phyloP scores from a whole-genome alignment of 2,797 vertebrate genomes.

The Macropus fuliginosus region DNA sequence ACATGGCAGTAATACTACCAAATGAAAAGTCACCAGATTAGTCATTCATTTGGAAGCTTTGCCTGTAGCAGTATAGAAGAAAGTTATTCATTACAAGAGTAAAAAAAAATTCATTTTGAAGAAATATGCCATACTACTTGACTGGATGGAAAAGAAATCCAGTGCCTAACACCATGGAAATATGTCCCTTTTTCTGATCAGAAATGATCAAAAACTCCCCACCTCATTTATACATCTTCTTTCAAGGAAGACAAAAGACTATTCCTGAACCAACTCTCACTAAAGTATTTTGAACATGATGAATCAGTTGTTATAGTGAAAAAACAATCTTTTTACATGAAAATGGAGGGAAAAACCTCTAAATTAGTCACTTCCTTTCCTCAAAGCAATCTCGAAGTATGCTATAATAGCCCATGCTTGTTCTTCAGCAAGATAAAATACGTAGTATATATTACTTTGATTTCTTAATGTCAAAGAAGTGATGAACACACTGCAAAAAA shows the following conservation, averaged over 20 bases:
- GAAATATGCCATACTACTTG: not conserved
- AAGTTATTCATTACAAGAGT: not conserved
- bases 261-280: not conserved
- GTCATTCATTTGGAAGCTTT: not conserved
- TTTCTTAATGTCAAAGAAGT: slow-evolving; percentile 25
- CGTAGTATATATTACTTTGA: not conserved
- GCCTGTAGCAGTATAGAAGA: not conserved
- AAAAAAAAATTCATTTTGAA: not conserved
- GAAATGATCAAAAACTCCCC: not conserved
- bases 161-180: not conserved
- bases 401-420: not conserved
- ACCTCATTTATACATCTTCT: not conserved
- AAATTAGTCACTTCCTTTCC: not conserved
- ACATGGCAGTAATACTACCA: not conserved
- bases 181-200: not conserved
- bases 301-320: not conserved
- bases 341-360: not conserved
- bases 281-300: not conserved
- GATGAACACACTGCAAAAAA: slow-evolving; percentile 7
- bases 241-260: not conserved
- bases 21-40: not conserved
- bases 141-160: not conserved
- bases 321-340: not conserved
- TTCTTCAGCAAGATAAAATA: not conserved
- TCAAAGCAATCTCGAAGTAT: slow-evolving; percentile 27